These are phyloP conservation scores for Labeo rohita DNA, from an alignment of 2,113 vertebrate species.

Conservation along the genomic window DNA sequence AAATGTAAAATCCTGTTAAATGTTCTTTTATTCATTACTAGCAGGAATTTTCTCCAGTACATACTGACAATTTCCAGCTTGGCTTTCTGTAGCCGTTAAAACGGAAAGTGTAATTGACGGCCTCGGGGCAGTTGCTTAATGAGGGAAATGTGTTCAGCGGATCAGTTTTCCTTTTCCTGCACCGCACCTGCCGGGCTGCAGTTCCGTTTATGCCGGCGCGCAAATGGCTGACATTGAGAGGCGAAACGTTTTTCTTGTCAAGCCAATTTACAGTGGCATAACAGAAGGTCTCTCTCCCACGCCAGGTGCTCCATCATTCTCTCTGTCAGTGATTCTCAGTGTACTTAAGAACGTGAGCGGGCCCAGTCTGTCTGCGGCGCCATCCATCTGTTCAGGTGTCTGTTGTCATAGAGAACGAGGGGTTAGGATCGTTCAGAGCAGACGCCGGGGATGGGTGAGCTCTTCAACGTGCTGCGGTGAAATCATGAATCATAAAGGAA, in stretches of 20 bases:
- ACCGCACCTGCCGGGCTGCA: neutral
- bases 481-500: conserved; percentile 31
- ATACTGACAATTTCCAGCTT: neutral
- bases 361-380: conserved; percentile 2
- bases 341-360: conserved; percentile 20
- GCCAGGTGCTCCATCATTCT: conserved; percentile 50
- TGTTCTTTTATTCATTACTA: neutral
- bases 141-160: neutral
- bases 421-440: neutral
- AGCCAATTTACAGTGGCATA: conserved; percentile 39
- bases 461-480: conserved; percentile 2
- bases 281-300: conserved; percentile 46
- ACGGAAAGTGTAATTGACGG: neutral
- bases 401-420: conserved; percentile 17
- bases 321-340: conserved; percentile 44
- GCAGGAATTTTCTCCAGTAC: neutral
- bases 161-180: conserved; percentile 18
- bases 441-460: neutral
- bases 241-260: conserved; percentile 49
- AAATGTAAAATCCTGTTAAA: neutral
- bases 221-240: conserved; percentile 44
- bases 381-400: conserved; percentile 51
- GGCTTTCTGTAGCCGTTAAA: neutral
- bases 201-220: conserved; percentile 15
- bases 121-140: neutral